These are phyloP conservation scores for Phalacrocorax aristotelis DNA, from an alignment of 2,113 vertebrate genomes.

Conservation along the genomic window DNA sequence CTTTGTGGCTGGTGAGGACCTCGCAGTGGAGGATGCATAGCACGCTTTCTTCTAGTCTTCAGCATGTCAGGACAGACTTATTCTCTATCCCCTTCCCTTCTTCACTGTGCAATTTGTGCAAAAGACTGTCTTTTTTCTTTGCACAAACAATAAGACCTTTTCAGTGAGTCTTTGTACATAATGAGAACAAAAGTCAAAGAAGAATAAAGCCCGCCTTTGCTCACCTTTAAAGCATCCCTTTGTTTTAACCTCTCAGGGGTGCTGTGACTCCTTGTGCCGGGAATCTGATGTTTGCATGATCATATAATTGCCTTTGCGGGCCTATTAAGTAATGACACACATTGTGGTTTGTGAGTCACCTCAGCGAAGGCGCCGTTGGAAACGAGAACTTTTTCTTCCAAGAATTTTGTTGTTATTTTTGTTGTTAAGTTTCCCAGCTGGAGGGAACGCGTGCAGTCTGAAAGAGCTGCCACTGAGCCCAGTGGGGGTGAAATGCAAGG, in stretches of 20 bases:
- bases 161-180: not conserved
- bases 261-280: not conserved
- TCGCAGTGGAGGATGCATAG: rapidly evolving
- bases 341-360: slow-evolving; percentile 36
- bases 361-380: not conserved
- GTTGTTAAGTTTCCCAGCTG: not conserved
- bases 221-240: slow-evolving; percentile 35
- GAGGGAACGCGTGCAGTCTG: not conserved
- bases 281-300: slow-evolving; percentile 19
- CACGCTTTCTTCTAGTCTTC: rapidly evolving
- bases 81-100: not conserved
- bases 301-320: slow-evolving; percentile 6
- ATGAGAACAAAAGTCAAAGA: not conserved
- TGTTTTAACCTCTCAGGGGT: slow-evolving; percentile 26
- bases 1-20: not conserved
- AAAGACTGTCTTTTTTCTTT: not conserved
- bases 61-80: not conserved
- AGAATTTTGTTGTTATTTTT: not conserved
- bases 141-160: not conserved
- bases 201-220: not conserved
- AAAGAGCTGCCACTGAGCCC: not conserved
- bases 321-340: slow-evolving; percentile 47
- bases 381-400: slow-evolving; percentile 1
- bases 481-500: not conserved
- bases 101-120: not conserved